phyloP scores from a whole-genome alignment of 2,113 vertebrate genomes.

The Narcine bancroftii region DNA sequence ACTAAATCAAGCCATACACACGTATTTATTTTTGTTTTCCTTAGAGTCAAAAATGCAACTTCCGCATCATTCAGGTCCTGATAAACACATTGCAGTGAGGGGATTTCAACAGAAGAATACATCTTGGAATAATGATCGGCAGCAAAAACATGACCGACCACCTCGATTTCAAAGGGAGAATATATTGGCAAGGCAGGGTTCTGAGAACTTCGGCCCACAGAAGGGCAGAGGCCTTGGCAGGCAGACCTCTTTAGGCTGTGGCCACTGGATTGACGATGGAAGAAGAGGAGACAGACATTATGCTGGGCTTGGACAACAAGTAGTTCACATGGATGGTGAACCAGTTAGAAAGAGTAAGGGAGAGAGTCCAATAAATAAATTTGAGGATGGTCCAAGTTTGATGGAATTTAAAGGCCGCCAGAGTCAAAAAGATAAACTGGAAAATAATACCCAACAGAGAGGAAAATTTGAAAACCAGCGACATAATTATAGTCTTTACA shows the following conservation, averaged over 20 bases:
- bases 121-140: constrained; percentile 66
- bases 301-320: constrained; percentile 53
- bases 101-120: constrained; percentile 63
- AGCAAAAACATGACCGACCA: constrained; percentile 77
- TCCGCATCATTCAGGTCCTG: constrained; percentile 57
- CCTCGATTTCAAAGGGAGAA: constrained; percentile 84
- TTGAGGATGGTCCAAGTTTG: constrained; percentile 51
- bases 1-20: no score
- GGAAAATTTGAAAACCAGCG: constrained; percentile 66
- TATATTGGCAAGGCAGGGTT: constrained; percentile 67
- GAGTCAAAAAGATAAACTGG: constrained; percentile 54
- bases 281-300: constrained; percentile 59
- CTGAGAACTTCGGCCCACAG: constrained; percentile 56
- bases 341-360: constrained; percentile 61
- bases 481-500: constrained; percentile 62
- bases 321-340: constrained; percentile 53
- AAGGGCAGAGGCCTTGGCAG: constrained; percentile 68
- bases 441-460: constrained; percentile 67
- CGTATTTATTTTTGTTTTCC: constrained; percentile 45
- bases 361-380: constrained; percentile 62
- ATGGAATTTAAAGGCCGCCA: constrained; percentile 61
- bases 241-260: constrained; percentile 52
- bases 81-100: constrained; percentile 66
- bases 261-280: constrained; percentile 65
- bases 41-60: constrained; percentile 75